Evolutionary conservation across 2,888 invertebrate species (phyloP).

Genomic region (Mythimna loreyi): DNA sequence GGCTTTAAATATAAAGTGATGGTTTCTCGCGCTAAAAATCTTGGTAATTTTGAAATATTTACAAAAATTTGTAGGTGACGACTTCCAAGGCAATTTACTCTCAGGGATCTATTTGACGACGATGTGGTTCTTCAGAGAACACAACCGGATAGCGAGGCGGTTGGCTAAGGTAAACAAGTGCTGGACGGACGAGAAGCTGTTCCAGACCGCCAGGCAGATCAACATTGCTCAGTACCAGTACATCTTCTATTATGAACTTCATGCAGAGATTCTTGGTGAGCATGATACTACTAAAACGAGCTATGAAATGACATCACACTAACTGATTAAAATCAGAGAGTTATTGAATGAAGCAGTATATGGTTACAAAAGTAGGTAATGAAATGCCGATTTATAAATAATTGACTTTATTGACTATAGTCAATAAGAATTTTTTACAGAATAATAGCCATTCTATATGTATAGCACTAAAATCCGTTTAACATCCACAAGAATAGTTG

Average conservation of each 20-base stretch:
- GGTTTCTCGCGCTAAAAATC: no score
- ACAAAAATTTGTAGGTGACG: constrained; percentile 56
- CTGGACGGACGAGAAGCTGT: constrained; percentile 96
- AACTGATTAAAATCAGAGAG: no score
- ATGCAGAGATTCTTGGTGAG: constrained; percentile 94
- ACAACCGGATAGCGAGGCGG: constrained; percentile 94
- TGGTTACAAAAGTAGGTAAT: no score
- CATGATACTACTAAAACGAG: not conserved
- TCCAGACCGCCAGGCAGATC: constrained; percentile 91
- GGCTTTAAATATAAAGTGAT: no score
- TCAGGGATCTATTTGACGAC: constrained; percentile 60
- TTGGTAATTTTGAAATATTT: not conserved
- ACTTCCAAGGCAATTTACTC: constrained; percentile 59
- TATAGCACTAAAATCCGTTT: no score
- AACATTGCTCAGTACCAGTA: constrained; percentile 95
- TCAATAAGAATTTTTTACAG: no score
- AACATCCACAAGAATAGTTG: no score
- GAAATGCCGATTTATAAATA: no score
- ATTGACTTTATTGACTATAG: no score
- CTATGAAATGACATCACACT: no score
- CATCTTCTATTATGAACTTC: constrained; percentile 95
- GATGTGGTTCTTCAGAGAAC: constrained; percentile 91
- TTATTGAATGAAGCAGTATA: no score
- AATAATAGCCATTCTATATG: no score
- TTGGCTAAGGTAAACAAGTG: constrained; percentile 94